Percentiles rank a stretch among this genome's conserved stretches.
phyloP scores from a whole-genome alignment of 1,140 invertebrate species.

The Bradysia coprophila region DNA sequence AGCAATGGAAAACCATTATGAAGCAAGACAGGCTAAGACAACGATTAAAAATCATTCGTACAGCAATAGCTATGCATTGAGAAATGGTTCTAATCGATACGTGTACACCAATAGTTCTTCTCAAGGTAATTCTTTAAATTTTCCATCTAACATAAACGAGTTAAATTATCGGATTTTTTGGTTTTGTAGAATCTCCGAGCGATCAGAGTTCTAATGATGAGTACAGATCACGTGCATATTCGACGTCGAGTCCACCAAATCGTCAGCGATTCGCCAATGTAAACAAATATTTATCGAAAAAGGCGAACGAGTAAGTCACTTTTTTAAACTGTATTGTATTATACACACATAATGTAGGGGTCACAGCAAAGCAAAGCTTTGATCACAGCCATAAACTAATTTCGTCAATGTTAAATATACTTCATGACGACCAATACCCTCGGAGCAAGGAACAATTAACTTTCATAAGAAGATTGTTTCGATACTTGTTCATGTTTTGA shows the following conservation, averaged over 20 bases:
- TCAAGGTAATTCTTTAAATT: background rate
- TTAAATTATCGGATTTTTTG: background rate
- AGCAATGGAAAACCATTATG: background rate
- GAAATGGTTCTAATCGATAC: no score
- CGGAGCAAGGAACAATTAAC: no score
- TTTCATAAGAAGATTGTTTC: no score
- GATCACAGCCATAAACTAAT: no score
- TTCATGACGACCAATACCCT: no score
- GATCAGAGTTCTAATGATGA: background rate
- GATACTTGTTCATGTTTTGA: no score
- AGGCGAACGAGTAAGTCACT: no score
- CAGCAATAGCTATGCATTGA: background rate
- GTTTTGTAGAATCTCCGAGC: background rate
- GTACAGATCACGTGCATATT: background rate
- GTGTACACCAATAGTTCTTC: no score
- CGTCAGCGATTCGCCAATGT: slow-evolving; percentile 1
- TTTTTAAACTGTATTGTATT: no score
- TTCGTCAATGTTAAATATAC: no score
- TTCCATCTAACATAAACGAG: background rate
- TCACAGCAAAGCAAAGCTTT: no score
- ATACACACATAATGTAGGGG: no score
- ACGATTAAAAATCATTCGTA: background rate
- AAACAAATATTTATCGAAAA: background rate
- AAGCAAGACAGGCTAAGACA: background rate
- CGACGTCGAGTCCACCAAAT: background rate